These are phyloP conservation scores for Panulirus ornatus DNA, from an alignment of 1,140 invertebrate species.

Conservation along the genomic window DNA sequence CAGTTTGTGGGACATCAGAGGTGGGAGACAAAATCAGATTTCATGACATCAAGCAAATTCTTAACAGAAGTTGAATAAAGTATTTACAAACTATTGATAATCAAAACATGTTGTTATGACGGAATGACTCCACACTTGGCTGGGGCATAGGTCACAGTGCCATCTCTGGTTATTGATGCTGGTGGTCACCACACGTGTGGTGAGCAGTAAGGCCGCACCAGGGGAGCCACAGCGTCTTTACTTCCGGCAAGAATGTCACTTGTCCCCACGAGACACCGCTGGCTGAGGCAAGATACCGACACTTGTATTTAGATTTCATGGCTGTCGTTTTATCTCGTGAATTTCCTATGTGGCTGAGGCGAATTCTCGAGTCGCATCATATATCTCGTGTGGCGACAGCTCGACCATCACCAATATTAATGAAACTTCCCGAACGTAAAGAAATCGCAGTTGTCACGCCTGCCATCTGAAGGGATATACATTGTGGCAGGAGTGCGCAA, in stretches of 20 bases:
- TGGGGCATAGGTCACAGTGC: too few relatives aligned
- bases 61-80: too few relatives aligned
- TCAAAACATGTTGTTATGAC: too few relatives aligned
- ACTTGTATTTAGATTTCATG: conserved; percentile 49
- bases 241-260: not conserved
- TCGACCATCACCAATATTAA: not conserved
- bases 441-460: not conserved
- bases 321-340: conserved; percentile 2
- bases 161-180: too few relatives aligned
- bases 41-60: too few relatives aligned
- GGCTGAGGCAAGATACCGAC: conserved; percentile 13
- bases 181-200: too few relatives aligned
- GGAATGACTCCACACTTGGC: too few relatives aligned
- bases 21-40: too few relatives aligned
- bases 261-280: not conserved
- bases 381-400: not conserved
- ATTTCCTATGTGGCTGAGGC: not conserved
- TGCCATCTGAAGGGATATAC: not conserved
- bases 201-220: too few relatives aligned
- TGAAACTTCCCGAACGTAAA: not conserved
- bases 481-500: not conserved
- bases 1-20: too few relatives aligned
- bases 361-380: conserved; percentile 24
- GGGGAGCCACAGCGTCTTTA: not conserved
- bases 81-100: too few relatives aligned